Evolutionary conservation across 2,113 vertebrate species (phyloP).

Genomic region (Illadopsis cleaveri): DNA sequence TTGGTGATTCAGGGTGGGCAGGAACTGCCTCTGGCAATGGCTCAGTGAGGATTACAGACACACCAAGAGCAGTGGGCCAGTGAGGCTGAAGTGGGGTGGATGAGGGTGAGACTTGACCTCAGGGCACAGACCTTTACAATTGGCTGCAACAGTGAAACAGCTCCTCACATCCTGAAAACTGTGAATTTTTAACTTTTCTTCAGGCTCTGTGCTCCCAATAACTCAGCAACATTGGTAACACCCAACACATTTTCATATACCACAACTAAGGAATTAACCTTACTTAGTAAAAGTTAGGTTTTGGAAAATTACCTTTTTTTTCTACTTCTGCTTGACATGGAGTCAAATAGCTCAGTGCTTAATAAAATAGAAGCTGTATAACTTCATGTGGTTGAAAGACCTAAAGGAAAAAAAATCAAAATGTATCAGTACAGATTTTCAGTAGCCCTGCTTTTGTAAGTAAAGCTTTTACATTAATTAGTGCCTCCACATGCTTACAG

Average conservation of each 20-base stretch:
- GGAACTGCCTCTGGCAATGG: fast-evolving
- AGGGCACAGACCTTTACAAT: neutral
- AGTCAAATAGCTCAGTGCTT: neutral
- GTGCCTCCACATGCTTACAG: neutral
- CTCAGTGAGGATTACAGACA: neutral
- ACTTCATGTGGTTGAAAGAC: neutral
- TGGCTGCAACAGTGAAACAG: neutral
- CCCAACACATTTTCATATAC: neutral
- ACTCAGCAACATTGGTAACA: fast-evolving
- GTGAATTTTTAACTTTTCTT: neutral
- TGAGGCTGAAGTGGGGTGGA: neutral
- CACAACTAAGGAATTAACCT: neutral
- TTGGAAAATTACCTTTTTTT: neutral
- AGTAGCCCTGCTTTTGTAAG: neutral
- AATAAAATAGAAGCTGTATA: neutral
- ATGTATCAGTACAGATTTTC: neutral
- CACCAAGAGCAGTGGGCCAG: neutral
- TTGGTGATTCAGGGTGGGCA: neutral
- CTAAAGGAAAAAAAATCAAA: neutral
- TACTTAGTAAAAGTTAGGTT: neutral
- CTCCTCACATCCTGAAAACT: neutral
- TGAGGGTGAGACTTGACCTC: neutral
- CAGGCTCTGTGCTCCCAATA: neutral
- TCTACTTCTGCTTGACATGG: neutral
- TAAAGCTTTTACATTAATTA: slow-evolving; percentile 28